phyloP scores from a whole-genome alignment of 2,113 vertebrate genomes.

The Engystomops pustulosus region DNA sequence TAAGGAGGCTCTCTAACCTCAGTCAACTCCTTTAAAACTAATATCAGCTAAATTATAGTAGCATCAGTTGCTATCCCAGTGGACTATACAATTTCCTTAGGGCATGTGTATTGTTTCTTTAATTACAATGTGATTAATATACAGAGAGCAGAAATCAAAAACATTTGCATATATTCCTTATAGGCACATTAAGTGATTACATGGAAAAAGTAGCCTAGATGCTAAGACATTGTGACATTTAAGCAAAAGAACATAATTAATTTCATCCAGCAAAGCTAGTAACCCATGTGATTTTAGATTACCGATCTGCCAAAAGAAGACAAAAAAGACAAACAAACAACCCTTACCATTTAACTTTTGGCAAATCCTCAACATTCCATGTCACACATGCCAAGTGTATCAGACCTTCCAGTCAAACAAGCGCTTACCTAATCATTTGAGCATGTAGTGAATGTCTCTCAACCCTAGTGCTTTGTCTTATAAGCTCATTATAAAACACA shows the following conservation, averaged over 20 bases:
- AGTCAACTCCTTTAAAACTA: background rate
- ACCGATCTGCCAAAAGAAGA: conserved; percentile 12
- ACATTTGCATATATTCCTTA: conserved; percentile 9
- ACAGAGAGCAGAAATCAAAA: background rate
- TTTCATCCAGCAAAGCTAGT: conserved; percentile 49
- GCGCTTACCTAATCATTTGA: conserved; percentile 54
- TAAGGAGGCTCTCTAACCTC: no score
- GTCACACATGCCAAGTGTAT: conserved; percentile 54
- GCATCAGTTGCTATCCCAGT: background rate
- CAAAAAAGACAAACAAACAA: conserved; percentile 6
- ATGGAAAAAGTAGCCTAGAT: conserved; percentile 27
- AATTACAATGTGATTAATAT: conserved; percentile 20
- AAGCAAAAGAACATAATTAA: conserved; percentile 28
- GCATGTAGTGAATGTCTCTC: conserved; percentile 37
- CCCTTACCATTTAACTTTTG: conserved; percentile 48
- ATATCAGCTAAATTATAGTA: background rate
- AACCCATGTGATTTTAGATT: conserved; percentile 47
- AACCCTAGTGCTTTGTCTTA: conserved; percentile 27
- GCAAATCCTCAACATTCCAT: conserved; percentile 51
- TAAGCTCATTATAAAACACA: conserved; percentile 21
- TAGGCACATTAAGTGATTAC: conserved; percentile 30
- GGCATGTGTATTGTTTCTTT: conserved; percentile 27
- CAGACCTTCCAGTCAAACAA: conserved; percentile 54
- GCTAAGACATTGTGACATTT: conserved; percentile 45
- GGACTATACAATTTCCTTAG: conserved; percentile 20